Conservation (phyloP, 2,113 vertebrate species). For the Cynocephalus volans region DNA sequence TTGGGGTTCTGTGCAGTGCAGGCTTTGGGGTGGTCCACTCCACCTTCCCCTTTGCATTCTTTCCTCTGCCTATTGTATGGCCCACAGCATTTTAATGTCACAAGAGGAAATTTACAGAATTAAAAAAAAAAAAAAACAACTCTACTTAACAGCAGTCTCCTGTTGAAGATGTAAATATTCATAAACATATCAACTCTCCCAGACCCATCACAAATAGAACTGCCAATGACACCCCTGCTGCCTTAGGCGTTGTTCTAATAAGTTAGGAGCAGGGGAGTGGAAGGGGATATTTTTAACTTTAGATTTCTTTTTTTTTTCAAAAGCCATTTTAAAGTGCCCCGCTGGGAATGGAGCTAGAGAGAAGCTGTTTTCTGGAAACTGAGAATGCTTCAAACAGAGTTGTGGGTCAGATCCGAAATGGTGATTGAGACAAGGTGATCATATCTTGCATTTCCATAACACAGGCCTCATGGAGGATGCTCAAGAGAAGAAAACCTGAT, state of each 20-base stretch:
- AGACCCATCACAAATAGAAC: neutral
- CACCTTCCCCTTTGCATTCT: neutral
- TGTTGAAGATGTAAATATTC: slow-evolving; percentile 75
- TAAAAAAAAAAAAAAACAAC: slow-evolving; percentile 43
- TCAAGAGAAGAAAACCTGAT: neutral
- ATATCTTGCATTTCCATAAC: neutral
- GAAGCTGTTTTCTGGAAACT: neutral
- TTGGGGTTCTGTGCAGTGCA: neutral
- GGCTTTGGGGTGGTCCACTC: neutral
- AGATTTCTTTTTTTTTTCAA: slow-evolving; percentile 29
- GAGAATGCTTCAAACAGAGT: slow-evolving; percentile 48
- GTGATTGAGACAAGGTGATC: slow-evolving; percentile 25
- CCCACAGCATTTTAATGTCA: neutral
- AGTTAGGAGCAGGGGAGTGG: slow-evolving; percentile 75
- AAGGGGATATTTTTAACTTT: slow-evolving; percentile 80
- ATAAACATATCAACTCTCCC: slow-evolving; percentile 75
- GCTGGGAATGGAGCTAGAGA: neutral
- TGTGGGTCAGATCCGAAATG: slow-evolving; percentile 35
- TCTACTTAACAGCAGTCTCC: slow-evolving; percentile 34
- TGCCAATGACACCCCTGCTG: slow-evolving; percentile 51
- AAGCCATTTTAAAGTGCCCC: slow-evolving; percentile 85
- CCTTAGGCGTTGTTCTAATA: slow-evolving; percentile 82
- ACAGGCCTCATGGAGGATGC: neutral
- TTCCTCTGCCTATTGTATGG: neutral
- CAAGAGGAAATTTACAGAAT: neutral